phyloP scores from a whole-genome alignment of 2,888 invertebrate genomes.

The Poecilus cupreus region DNA sequence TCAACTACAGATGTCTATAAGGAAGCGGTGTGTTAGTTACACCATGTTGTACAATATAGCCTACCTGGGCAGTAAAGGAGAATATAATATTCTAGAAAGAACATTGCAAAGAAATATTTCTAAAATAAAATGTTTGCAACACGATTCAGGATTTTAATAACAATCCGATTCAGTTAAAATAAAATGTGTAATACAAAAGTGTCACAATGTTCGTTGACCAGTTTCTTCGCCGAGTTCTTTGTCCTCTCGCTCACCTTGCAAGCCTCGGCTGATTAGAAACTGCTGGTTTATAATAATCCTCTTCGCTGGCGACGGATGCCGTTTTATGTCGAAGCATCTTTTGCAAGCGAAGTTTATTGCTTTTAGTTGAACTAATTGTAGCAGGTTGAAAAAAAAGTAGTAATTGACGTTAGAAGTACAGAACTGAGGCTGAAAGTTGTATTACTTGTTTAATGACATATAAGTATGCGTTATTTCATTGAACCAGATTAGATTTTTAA shows the following conservation, averaged over 20 bases:
- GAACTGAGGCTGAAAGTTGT: slow-evolving; percentile 12
- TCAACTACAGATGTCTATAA: too few species aligned
- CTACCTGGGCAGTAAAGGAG: too few species aligned
- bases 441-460: slow-evolving; percentile 20
- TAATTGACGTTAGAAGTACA: slow-evolving; percentile 32
- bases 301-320: slow-evolving; percentile 31
- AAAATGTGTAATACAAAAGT: too few species aligned
- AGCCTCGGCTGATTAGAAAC: not conserved
- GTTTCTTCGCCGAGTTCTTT: slow-evolving; percentile 5
- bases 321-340: slow-evolving; percentile 29
- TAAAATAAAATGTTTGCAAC: too few species aligned
- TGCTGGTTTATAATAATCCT: slow-evolving; percentile 38
- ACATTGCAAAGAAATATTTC: too few species aligned
- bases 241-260: not conserved
- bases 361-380: slow-evolving; percentile 40
- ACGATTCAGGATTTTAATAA: too few species aligned
- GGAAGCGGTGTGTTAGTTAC: too few species aligned
- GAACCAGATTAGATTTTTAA: slow-evolving; percentile 10
- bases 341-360: slow-evolving; percentile 42
- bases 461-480: slow-evolving; percentile 16
- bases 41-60: too few species aligned
- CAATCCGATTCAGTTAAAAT: too few species aligned
- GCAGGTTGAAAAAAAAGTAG: slow-evolving; percentile 8
- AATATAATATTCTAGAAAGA: too few species aligned
- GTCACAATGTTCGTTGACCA: not conserved